Conservation (phyloP, 2,113 vertebrate species). For the Rhabdornis inornatus region DNA sequence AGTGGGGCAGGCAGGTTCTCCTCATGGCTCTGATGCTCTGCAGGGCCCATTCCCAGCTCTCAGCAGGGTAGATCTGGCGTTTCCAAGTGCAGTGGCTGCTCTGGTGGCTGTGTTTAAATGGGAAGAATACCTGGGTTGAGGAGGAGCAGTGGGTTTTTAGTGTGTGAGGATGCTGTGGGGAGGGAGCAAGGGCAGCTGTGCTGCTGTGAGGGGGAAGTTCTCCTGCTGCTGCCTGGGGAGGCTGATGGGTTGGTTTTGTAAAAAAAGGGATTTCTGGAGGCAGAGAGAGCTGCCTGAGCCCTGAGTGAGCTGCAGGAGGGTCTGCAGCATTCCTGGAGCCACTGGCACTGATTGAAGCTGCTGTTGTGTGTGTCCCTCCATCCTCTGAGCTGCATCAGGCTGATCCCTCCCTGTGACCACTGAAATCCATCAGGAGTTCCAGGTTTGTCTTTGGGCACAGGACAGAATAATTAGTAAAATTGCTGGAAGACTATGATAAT, state of each 20-base stretch:
- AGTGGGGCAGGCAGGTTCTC: not conserved
- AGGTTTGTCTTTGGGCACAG: not conserved
- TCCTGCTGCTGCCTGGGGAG: not conserved
- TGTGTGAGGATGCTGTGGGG: not conserved
- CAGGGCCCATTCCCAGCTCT: not conserved
- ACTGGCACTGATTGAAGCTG: fast-evolving
- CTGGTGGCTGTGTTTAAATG: not conserved
- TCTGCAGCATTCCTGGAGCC: not conserved
- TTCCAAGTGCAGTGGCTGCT: not conserved
- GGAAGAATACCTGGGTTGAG: not conserved
- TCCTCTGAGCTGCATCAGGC: not conserved
- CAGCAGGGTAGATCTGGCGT: not conserved
- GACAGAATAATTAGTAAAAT: not conserved
- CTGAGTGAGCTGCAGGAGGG: not conserved
- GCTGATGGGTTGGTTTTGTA: not conserved
- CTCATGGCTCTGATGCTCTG: fast-evolving
- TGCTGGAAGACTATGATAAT: not conserved
- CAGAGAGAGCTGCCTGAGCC: not conserved
- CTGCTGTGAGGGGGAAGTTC: not conserved
- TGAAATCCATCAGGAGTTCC: not conserved
- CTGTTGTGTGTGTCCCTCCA: fast-evolving
- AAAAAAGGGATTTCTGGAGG: not conserved
- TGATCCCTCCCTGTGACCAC: not conserved
- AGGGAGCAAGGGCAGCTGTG: not conserved
- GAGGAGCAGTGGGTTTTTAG: fast-evolving